Conservation (phyloP, 2,888 invertebrate species). For the Lasioglossum vierecki region DNA sequence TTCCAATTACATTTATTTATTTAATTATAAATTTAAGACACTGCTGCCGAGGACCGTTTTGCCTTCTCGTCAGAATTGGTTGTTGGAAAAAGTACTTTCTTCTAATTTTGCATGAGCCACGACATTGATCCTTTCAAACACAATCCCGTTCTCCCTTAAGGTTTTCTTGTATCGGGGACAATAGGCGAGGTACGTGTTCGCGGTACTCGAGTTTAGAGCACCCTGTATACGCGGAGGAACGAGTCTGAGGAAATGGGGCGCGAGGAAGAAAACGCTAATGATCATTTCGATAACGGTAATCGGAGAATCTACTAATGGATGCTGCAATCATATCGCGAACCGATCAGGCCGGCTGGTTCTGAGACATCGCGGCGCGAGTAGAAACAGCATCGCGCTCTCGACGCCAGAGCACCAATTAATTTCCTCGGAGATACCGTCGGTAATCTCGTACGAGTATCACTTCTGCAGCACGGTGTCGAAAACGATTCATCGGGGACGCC, state of each 20-base stretch:
- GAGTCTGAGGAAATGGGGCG: not conserved
- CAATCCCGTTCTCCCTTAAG: not conserved
- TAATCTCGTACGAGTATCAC: constrained; percentile 29
- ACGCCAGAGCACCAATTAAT: constrained; percentile 23
- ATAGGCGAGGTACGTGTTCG: not conserved
- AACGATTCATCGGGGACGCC: constrained; percentile 13
- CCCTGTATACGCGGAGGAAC: not conserved
- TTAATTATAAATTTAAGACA: too few relatives aligned
- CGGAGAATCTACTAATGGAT: constrained; percentile 5
- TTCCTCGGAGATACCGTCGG: constrained; percentile 19
- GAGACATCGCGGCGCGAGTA: not conserved
- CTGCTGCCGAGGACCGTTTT: too few relatives aligned
- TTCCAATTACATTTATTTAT: too few relatives aligned
- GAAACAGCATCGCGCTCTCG: not conserved
- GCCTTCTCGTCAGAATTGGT: too few relatives aligned
- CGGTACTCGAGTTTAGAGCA: not conserved
- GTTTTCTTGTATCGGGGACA: too few relatives aligned
- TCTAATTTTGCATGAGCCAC: not conserved
- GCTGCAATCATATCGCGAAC: constrained; percentile 4
- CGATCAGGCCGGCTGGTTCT: not conserved
- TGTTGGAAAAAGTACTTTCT: too few relatives aligned
- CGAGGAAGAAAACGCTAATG: not conserved
- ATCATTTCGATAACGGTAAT: not conserved
- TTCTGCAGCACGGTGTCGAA: constrained; percentile 17
- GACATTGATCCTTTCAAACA: not conserved